These are phyloP conservation scores for Loxodonta africana DNA, from an alignment of 2,113 vertebrate species.

Conservation along the genomic window DNA sequence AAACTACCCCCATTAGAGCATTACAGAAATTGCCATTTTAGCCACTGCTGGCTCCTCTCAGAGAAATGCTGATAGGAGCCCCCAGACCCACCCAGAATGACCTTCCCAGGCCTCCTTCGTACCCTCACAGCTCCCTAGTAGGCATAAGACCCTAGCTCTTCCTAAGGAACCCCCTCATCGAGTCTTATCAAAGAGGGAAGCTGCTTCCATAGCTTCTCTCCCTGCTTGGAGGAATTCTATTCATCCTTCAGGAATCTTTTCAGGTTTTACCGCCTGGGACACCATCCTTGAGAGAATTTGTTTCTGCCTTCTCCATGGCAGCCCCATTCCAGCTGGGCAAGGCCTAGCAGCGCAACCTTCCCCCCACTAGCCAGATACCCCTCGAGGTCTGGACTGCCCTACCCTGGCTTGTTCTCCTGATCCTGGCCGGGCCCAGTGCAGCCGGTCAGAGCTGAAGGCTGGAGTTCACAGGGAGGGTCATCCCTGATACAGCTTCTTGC, in stretches of 20 bases:
- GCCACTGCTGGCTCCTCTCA: not conserved
- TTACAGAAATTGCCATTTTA: not conserved
- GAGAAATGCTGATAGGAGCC: not conserved
- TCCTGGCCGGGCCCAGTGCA: too few relatives aligned
- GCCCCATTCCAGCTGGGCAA: not conserved
- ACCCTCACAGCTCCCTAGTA: not conserved
- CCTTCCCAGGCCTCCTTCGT: not conserved
- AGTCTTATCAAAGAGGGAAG: not conserved
- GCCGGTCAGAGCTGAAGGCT: too few relatives aligned
- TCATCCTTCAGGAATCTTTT: not conserved
- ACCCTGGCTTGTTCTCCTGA: too few relatives aligned
- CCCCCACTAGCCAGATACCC: too few relatives aligned
- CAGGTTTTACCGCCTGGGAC: not conserved
- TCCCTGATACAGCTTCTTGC: too few relatives aligned
- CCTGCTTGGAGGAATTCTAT: not conserved
- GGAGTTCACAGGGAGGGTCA: too few relatives aligned
- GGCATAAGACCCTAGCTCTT: not conserved
- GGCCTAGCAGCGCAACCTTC: not conserved
- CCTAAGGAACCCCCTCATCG: not conserved
- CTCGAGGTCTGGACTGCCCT: too few relatives aligned
- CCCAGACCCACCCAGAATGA: not conserved
- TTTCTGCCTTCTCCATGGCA: not conserved
- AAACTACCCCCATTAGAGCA: conserved; percentile 57
- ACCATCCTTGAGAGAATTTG: not conserved
- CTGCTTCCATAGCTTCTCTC: not conserved